A percentile compares a stretch with the other conserved stretches of the same genome.
Evolutionary conservation across 2,888 invertebrate species (phyloP).

Genomic region (Agrochola litura): DNA sequence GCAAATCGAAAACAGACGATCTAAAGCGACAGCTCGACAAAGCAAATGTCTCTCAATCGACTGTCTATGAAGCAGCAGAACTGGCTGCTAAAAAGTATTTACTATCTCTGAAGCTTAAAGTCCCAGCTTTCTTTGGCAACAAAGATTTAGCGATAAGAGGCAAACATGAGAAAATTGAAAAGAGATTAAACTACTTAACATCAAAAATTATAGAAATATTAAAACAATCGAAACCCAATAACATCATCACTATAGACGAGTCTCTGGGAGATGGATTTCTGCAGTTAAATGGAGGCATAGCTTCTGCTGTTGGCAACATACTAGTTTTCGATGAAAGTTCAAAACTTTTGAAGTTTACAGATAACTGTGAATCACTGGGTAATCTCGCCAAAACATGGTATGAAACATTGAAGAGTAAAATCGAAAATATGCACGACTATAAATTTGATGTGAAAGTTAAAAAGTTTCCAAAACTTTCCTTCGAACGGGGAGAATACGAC

Average conservation of each 20-base stretch:
- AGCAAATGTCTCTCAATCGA: neutral
- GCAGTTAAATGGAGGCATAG: constrained; percentile 43
- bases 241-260: constrained; percentile 48
- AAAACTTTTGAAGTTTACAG: constrained; percentile 43
- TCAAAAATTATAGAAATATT: constrained; percentile 16
- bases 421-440: constrained; percentile 39
- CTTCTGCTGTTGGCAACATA: constrained; percentile 51
- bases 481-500: constrained; percentile 30
- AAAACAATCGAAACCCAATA: neutral
- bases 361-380: constrained; percentile 11
- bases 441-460: constrained; percentile 34
- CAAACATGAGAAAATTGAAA: constrained; percentile 12
- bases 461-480: constrained; percentile 52
- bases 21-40: constrained; percentile 2
- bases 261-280: constrained; percentile 32
- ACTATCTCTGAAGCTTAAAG: constrained; percentile 38
- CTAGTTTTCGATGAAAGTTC: neutral
- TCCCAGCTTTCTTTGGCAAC: constrained; percentile 58
- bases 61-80: constrained; percentile 45
- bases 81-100: constrained; percentile 34
- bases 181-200: neutral
- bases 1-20: constrained; percentile 9
- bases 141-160: constrained; percentile 53
- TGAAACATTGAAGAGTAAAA: constrained; percentile 8
- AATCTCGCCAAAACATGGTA: constrained; percentile 32